Percentiles rank a stretch among this genome's conserved stretches.
phyloP scores from a whole-genome alignment of 2,888 invertebrate species.

The Orthosia gracilis region DNA sequence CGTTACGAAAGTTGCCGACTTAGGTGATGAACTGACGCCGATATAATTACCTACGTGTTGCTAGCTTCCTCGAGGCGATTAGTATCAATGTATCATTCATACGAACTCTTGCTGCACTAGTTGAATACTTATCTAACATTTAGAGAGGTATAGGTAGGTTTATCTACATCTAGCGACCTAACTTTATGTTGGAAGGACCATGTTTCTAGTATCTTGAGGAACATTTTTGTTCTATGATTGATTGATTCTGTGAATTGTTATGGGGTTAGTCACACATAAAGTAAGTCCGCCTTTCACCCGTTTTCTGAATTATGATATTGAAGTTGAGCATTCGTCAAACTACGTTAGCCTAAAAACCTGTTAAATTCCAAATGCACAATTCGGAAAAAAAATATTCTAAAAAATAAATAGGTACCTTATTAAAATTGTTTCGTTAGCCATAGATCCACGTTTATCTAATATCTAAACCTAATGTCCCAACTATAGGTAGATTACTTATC shows the following conservation, averaged over 20 bases:
- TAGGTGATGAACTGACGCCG: conserved; percentile 55
- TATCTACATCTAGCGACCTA: not conserved
- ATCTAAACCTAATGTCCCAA: too few species aligned
- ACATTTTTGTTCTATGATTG: not conserved
- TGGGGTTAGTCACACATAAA: too few species aligned
- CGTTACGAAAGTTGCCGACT: conserved; percentile 51
- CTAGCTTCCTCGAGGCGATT: conserved; percentile 27
- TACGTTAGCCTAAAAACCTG: too few species aligned
- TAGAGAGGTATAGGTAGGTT: not conserved
- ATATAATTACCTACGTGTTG: conserved; percentile 31
- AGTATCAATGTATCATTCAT: conserved; percentile 29
- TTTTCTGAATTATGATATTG: too few species aligned
- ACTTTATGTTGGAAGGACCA: not conserved
- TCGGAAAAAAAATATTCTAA: too few species aligned
- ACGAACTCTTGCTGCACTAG: conserved; percentile 16
- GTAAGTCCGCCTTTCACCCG: too few species aligned
- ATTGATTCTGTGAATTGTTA: too few species aligned
- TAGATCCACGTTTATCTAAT: too few species aligned
- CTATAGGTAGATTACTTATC: too few species aligned
- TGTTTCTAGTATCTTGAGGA: not conserved
- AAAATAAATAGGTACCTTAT: too few species aligned
- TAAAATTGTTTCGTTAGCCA: not conserved
- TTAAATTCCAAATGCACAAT: too few species aligned
- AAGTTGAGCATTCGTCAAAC: too few species aligned
- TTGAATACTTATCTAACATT: conserved; percentile 9